Evolutionary conservation across 1,140 invertebrate species (phyloP), one percentile per base, ranked within the genome.

Genomic region (Nasonia longicornis): DNA sequence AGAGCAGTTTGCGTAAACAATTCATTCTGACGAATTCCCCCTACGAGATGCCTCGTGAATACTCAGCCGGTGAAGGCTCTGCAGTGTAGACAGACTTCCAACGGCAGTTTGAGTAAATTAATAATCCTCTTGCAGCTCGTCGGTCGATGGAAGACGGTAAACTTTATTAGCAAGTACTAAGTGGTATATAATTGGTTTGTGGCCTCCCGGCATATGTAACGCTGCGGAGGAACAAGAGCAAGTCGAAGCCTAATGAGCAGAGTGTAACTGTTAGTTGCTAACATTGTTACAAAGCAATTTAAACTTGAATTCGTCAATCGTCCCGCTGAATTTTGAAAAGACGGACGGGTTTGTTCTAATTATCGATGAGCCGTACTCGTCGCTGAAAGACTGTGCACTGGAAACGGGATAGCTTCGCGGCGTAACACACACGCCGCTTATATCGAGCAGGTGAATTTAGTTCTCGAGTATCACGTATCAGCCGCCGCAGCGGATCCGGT

Each of bases 161-260:
- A 58, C 52, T 58, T 58, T 58, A 58, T 58, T 58, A 58, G 52
- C 16, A 58, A 58, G 52, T 58, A 58, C 52, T 58, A 58, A 58
- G 52, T 58, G 52, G 52, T 58, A 58, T 58, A 58, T 58, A 58
- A 58, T 58, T 58, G 52, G 52, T 58, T 58, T 58, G 52, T n/a
- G 52, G 52, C n/a, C 52, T 58, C 16, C 14, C 20, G 52, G 52
- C 52, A 58, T 16, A 58, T 58, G 52, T 58, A 58, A 58, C 52
- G 52, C 20, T 58, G 20, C 16, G 16, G 20, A 20, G 16, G 20
- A 20, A 58, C 52, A n/a, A 58, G 52, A 58, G 52, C 3, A 58
- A 58, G 52, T 58, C 52, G 52, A 58, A 58, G 52, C 52, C 16
- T n/a, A 58, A 58, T 58, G 52, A 58, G 52, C 52, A 58, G 20